Conservation (phyloP, 2,797 vertebrate genomes). For the Sebastes reedi region DNA sequence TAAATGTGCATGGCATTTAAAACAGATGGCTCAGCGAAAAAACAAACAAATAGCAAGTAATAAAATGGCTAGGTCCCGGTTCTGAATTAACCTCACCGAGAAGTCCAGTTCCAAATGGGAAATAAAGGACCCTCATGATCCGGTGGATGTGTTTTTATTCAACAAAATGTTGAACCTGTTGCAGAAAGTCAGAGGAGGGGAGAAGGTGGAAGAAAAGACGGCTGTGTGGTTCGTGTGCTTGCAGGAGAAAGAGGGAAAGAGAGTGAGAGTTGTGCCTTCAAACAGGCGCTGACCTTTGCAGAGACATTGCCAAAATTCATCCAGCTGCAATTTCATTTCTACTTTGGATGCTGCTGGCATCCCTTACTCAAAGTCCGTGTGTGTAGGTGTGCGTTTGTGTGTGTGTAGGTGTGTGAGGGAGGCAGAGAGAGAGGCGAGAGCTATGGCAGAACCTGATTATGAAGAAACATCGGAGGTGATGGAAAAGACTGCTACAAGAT, state of each 20-base stretch:
- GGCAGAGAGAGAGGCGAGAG: neutral
- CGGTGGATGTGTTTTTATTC: neutral
- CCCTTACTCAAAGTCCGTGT: neutral
- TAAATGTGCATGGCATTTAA: slow-evolving; percentile 15
- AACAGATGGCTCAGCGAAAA: slow-evolving; percentile 17
- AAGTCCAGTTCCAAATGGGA: neutral
- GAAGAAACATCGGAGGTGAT: slow-evolving; percentile 43
- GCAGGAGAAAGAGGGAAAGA: neutral
- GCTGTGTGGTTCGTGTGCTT: neutral
- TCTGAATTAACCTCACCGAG: neutral
- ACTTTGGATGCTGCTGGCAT: slow-evolving; percentile 16
- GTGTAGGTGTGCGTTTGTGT: neutral
- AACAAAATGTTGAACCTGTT: neutral
- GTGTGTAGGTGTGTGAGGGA: neutral
- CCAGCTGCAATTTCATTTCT: slow-evolving; percentile 27
- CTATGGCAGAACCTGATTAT: slow-evolving; percentile 34
- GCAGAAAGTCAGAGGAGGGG: neutral
- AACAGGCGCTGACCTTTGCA: slow-evolving; percentile 9
- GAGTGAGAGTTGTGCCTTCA: neutral
- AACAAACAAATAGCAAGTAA: neutral
- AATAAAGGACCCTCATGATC: neutral
- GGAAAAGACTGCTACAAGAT: slow-evolving; percentile 46
- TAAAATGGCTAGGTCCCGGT: neutral
- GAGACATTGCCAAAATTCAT: slow-evolving; percentile 2
- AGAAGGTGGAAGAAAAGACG: neutral